phyloP scores from a whole-genome alignment of 2,888 invertebrate genomes.

The Drosophila leonis region DNA sequence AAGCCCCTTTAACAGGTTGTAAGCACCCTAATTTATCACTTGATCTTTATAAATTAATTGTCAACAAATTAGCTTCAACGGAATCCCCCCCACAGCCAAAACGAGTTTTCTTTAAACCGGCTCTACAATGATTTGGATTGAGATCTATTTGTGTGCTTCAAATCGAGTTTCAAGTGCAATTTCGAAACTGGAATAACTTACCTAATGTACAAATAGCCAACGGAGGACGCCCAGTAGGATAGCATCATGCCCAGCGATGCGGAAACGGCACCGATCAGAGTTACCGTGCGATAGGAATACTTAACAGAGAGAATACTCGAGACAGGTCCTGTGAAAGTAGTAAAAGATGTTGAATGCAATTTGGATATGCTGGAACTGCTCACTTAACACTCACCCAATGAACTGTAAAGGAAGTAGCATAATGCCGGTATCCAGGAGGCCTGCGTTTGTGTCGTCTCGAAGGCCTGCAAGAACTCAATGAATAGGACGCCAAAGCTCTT shows the following conservation, averaged over 20 bases:
- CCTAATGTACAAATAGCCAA: constrained; percentile 92
- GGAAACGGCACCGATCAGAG: constrained; percentile 92
- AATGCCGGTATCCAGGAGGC: constrained; percentile 94
- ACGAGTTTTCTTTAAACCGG: neutral
- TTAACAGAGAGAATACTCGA: constrained; percentile 94
- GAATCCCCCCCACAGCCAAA: neutral
- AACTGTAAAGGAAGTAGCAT: constrained; percentile 95
- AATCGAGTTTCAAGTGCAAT: neutral
- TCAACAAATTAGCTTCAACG: neutral
- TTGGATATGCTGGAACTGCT: fast-evolving
- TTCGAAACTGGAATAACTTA: constrained; percentile 82
- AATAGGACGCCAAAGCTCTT: constrained; percentile 95
- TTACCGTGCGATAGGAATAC: constrained; percentile 93
- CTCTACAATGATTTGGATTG: neutral
- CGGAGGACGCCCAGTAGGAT: constrained; percentile 92
- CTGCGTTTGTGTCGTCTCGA: constrained; percentile 90
- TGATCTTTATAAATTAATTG: neutral
- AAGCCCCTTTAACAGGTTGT: neutral
- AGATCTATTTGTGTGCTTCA: neutral
- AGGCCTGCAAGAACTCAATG: constrained; percentile 92
- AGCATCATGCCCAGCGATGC: constrained; percentile 94
- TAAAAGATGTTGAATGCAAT: neutral
- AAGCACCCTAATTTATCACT: neutral
- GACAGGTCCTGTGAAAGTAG: constrained; percentile 89
- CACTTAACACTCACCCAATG: constrained; percentile 88